Conservation (phyloP, 64 coral and sea anemone genomes). For the Montipora cactus region DNA sequence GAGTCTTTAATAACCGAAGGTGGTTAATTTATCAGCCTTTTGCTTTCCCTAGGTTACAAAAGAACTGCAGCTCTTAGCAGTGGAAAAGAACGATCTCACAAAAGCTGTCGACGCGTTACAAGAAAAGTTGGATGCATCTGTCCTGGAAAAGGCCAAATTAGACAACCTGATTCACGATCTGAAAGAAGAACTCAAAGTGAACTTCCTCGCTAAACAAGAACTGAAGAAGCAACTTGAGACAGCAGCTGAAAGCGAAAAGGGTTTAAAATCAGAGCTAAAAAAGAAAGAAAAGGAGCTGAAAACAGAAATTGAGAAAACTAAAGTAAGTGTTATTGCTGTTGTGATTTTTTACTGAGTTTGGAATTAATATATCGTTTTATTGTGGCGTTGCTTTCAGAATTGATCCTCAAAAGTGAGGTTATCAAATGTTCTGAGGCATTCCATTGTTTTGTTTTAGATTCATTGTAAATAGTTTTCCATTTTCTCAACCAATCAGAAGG, state of each 20-base stretch:
- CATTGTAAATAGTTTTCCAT: no score
- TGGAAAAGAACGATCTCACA: background rate
- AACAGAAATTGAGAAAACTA: conserved; percentile 16
- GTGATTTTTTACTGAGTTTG: background rate
- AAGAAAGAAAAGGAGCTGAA: conserved; percentile 41
- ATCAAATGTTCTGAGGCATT: no score
- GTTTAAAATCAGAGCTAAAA: conserved; percentile 3
- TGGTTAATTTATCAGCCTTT: background rate
- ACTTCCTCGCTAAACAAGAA: conserved; percentile 43
- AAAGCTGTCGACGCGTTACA: background rate
- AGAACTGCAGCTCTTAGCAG: background rate
- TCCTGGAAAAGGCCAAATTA: background rate
- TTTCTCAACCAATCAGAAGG: background rate
- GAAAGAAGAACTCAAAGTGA: conserved; percentile 49
- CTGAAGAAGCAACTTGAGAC: conserved; percentile 24
- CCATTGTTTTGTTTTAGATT: no score
- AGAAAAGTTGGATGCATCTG: conserved; percentile 27
- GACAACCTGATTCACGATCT: conserved; percentile 42
- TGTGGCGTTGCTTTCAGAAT: no score
- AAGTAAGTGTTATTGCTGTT: conserved; percentile 20
- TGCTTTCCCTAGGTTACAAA: background rate
- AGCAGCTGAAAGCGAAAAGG: conserved; percentile 16
- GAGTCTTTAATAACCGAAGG: background rate
- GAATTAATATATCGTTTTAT: no score
- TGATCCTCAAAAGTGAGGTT: no score